Evolutionary conservation across 2,113 vertebrate species (phyloP), one percentile per base, ranked within the genome.

Genomic region (Chascanopsetta lugubris): DNA sequence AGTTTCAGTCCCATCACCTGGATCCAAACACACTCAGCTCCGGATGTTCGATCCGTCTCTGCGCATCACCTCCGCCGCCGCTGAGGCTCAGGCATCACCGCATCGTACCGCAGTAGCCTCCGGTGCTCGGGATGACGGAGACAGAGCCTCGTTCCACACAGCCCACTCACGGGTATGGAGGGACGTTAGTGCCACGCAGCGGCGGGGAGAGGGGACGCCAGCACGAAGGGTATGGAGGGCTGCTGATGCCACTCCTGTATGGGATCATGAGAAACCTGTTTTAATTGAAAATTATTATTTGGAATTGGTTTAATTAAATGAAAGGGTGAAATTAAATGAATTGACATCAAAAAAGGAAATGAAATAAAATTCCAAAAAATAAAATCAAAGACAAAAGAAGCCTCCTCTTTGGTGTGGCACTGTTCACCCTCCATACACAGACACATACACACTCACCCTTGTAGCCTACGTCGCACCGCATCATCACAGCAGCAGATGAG

Each of bases 41-140:
- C 9, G 27, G 22, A 18, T 40, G n/a, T 9, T 30, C 63, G 59
- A 10, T 38, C 34, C 34, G 34, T 38, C 12, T 38, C 17, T 70
- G 77, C 78, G 81, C 79, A 76, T 81, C 80, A 22, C 29, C 48
- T 72, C 69, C 66, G 25, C 58, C 64, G 1, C 38, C 61, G 58
- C 72, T 32, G 60, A 51, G 32, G 61, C 69, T 38, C 69, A 76
- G 48, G 61, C 62, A 45, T 47, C 74, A 77, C 50, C 75, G 78
- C 85, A 83, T 87, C 83, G 47, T 87, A 85, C 85, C 78, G 88
- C 87, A 88, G 87, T 84, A 75, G 73, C 68, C 83, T 81, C 82
- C 74, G 79, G 75, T 64, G 73, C 76, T 74, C 69, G 66, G 58
- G 79, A 85, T 88, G 87, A 87, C 86, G 84, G 76, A 76, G 73